These are phyloP conservation scores for Bilobella aurantiaca DNA, from an alignment of 1,140 invertebrate species.

Conservation along the genomic window DNA sequence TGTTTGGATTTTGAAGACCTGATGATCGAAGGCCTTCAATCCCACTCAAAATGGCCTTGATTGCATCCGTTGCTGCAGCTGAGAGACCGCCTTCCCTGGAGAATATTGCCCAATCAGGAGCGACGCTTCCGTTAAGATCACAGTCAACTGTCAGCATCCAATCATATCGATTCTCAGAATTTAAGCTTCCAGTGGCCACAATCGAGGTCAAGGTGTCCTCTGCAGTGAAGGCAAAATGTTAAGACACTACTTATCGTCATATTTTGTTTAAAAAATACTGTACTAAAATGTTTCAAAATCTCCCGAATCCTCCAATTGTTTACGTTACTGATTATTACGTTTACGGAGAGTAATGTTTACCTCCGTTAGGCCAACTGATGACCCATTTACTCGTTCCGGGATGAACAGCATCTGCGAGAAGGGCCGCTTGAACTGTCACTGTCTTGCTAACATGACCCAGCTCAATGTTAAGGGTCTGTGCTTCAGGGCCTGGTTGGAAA, in stretches of 20 bases:
- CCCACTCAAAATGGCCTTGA: neutral
- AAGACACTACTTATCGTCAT: too few species aligned
- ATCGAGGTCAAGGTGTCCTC: constrained; percentile 10
- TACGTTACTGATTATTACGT: too few species aligned
- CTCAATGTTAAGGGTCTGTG: neutral
- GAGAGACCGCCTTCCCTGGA: neutral
- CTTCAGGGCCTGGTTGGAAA: neutral
- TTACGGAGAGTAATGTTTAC: too few species aligned
- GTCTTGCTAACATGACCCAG: neutral
- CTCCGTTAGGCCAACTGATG: constrained; percentile 5
- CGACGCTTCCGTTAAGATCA: neutral
- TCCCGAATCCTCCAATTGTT: too few species aligned
- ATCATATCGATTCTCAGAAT: neutral
- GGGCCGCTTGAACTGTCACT: neutral
- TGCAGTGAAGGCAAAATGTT: neutral
- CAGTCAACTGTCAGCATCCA: constrained; percentile 7
- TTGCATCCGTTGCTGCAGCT: neutral
- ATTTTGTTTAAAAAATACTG: too few species aligned
- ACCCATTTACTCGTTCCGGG: neutral
- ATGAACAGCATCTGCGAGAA: neutral
- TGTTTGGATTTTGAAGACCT: neutral
- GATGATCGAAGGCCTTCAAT: neutral
- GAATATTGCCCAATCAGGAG: constrained; percentile 6
- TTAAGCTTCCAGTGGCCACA: neutral
- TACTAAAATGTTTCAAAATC: too few species aligned